Evolutionary conservation across 2,888 invertebrate genomes (phyloP).

Genomic region (Acrobasis repandana): DNA sequence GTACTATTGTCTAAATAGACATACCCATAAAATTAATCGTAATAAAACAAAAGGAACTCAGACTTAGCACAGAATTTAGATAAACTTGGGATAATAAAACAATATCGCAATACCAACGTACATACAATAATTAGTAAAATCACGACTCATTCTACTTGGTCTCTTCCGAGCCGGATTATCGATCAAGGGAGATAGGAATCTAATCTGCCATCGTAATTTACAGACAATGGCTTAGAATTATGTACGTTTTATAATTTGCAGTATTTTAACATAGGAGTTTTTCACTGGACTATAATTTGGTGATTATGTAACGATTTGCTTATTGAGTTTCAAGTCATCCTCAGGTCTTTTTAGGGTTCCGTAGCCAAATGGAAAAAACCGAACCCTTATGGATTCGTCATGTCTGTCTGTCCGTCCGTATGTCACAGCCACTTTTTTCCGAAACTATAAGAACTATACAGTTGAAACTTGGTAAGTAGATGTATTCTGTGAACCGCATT

Average conservation of each 20-base stretch:
- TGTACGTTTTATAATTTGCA: constrained; percentile 26
- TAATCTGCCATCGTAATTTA: constrained; percentile 54
- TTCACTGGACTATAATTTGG: not conserved
- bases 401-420: too few species aligned
- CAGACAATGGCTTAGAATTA: constrained; percentile 52
- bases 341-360: too few species aligned
- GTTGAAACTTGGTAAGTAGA: too few species aligned
- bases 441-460: too few species aligned
- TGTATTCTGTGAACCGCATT: too few species aligned
- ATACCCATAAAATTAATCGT: too few species aligned
- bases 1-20: too few species aligned
- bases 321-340: too few species aligned
- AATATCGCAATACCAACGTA: constrained; percentile 68
- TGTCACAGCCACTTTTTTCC: too few species aligned
- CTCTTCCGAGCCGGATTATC: constrained; percentile 68
- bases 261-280: not conserved
- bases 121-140: constrained; percentile 76
- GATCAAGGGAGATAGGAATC: constrained; percentile 70
- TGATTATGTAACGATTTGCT: not conserved
- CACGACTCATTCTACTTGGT: constrained; percentile 74
- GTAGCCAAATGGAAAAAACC: too few species aligned
- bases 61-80: not conserved
- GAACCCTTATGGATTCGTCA: too few species aligned
- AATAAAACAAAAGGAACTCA: not conserved
- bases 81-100: constrained; percentile 38